A percentile compares a stretch with the other conserved stretches of the same genome.
phyloP scores from a whole-genome alignment of 37 sponge, comb jelly and placozoan species.

The Ephydatia muelleri region DNA sequence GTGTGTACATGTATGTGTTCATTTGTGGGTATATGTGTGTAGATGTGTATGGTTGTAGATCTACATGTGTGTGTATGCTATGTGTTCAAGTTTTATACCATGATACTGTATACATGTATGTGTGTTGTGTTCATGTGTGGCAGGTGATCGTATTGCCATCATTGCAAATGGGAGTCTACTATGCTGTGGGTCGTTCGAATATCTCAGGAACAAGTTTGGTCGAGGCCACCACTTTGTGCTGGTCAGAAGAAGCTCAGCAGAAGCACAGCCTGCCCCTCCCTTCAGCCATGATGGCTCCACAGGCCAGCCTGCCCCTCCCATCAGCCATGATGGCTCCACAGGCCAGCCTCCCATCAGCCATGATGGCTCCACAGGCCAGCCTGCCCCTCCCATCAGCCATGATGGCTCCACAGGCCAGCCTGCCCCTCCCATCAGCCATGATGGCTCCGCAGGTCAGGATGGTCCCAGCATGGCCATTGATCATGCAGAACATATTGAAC shows the following conservation, averaged over 20 bases:
- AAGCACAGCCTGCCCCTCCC: background rate
- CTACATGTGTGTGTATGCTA: too few species aligned
- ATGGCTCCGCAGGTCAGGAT: background rate
- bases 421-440: background rate
- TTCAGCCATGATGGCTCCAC: background rate
- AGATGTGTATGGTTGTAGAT: too few species aligned
- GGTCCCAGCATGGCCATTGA: background rate
- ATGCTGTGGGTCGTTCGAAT: constrained; percentile 86
- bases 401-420: background rate
- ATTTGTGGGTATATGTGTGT: too few species aligned
- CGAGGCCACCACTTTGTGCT: constrained; percentile 84
- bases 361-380: background rate
- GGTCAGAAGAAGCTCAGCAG: background rate
- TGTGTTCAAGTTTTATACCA: background rate
- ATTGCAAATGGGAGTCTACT: constrained; percentile 86
- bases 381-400: background rate
- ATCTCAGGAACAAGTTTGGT: constrained; percentile 77
- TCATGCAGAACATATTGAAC: background rate
- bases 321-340: background rate
- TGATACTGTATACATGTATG: background rate
- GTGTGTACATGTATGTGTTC: too few species aligned
- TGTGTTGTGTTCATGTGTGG: background rate
- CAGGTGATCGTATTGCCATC: constrained; percentile 95
- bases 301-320: background rate
- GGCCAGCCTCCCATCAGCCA: background rate